A percentile compares a stretch with the other conserved stretches of the same genome.
phyloP scores from a whole-genome alignment of 2,888 invertebrate species.

The Coleophora deauratella region DNA sequence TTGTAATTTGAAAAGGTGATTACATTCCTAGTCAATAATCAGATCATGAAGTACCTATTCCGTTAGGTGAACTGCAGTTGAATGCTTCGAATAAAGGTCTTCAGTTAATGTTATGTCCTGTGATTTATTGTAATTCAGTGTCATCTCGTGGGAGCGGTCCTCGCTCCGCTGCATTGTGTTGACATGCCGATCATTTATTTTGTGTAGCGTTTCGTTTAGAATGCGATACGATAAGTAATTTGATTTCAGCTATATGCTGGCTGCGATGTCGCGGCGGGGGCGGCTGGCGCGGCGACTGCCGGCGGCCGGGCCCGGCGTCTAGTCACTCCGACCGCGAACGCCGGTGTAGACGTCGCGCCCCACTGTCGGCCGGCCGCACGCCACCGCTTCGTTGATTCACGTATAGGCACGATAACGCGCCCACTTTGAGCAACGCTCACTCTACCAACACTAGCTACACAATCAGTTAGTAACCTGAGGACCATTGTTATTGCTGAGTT shows the following conservation, averaged over 20 bases:
- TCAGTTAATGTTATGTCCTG: slow-evolving; percentile 17
- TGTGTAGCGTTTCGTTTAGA: slow-evolving; percentile 37
- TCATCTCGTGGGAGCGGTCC: slow-evolving; percentile 48
- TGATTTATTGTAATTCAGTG: no score
- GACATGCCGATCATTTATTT: slow-evolving; percentile 37
- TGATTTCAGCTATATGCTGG: slow-evolving; percentile 30
- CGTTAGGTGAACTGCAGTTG: not conserved
- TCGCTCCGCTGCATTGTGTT: slow-evolving; percentile 31
- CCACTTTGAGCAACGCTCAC: slow-evolving; percentile 52
- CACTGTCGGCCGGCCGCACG: not conserved
- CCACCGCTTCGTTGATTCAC: slow-evolving; percentile 19
- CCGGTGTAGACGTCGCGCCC: slow-evolving; percentile 49
- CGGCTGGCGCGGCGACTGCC: slow-evolving; percentile 12
- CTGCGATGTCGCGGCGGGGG: slow-evolving; percentile 2
- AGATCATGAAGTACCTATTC: not conserved
- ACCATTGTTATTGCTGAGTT: slow-evolving; percentile 24
- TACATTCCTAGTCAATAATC: not conserved
- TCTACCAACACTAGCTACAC: slow-evolving; percentile 37
- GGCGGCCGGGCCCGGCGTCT: slow-evolving; percentile 13
- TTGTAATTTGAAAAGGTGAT: no score
- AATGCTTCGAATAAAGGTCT: no score
- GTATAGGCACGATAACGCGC: slow-evolving; percentile 51
- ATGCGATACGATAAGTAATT: slow-evolving; percentile 58
- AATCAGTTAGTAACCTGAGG: slow-evolving; percentile 29
- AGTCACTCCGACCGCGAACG: slow-evolving; percentile 56